Evolutionary conservation across 2,797 vertebrate genomes (phyloP), one percentile per base, ranked within the genome.

Genomic region (Girardinus metallicus): DNA sequence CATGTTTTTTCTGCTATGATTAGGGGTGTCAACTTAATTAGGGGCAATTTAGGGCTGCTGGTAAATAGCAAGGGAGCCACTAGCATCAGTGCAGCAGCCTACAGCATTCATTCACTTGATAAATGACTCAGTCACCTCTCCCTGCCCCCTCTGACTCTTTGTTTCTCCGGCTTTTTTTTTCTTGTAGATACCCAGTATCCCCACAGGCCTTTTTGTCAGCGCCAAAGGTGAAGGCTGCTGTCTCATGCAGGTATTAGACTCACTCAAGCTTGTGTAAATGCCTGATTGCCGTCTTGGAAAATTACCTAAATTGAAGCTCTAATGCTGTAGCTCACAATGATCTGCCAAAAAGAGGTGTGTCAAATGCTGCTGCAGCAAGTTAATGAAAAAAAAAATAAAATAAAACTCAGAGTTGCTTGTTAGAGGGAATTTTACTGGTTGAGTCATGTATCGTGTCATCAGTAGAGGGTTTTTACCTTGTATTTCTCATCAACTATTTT

Each of bases 191-290:
- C 97, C 98, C 85, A 98, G 97, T 84, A 97, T 99, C 83, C 98
- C 98, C 55, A 98, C 97, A 0, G 98, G 98, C 76, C 96, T 99
- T 86, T 99, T 99, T 84, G 97, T 99, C 90, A 98, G 97, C 0
- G 97, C 98, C 86, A 99, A 96, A 92, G 98, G 98, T 39, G 97
- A 99, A 88, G 98, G 98, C 88, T 99, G 98, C 94, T 99, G 98
- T 80, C 96, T 99, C 85, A 96, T 98, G 96, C 98, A 99, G 97
- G 98, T 99, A 96, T 92, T 75, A 68, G n/a, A 77, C 36, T 76
- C 71, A 76, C 46, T 80, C 75, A 76, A 16, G 12, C 85, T 66
- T 71, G 62, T 64, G 68, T 36, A 84, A 60, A 82, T 31, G 71
- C 77, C 85, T 74, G 74, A 80, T 82, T 81, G 13, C 62, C 51